Evolutionary conservation across 1,140 invertebrate genomes (phyloP).

Genomic region (Saccostrea cuccullata): DNA sequence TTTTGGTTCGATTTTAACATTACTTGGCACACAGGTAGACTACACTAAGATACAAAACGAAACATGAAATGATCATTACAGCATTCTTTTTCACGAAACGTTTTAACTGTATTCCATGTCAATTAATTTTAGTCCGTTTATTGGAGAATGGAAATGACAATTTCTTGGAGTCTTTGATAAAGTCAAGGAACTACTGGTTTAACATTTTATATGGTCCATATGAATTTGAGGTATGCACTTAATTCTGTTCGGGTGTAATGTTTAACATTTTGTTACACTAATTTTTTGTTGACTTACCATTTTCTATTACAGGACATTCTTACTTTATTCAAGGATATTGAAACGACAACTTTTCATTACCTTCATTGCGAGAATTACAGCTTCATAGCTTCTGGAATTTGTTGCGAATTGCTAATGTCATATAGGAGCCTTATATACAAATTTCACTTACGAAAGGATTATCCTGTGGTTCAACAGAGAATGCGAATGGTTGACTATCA

Average conservation of each 20-base stretch:
- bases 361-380: not conserved
- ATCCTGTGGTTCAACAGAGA: not conserved
- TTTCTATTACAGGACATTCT: not conserved
- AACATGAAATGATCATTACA: no score
- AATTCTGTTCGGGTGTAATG: no score
- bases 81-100: no score
- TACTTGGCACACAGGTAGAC: no score
- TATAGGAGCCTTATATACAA: not conserved
- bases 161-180: not conserved
- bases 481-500: not conserved
- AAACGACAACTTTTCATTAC: not conserved
- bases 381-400: not conserved
- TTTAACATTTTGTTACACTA: no score
- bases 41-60: no score
- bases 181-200: not conserved
- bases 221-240: not conserved
- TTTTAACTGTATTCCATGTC: no score
- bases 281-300: no score
- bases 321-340: not conserved
- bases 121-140: not conserved
- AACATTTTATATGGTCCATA: not conserved
- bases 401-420: not conserved
- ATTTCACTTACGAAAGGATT: not conserved
- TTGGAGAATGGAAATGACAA: not conserved
- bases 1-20: no score